phyloP scores from a whole-genome alignment of 2,113 vertebrate genomes.

The Orthochromis indermauri region DNA sequence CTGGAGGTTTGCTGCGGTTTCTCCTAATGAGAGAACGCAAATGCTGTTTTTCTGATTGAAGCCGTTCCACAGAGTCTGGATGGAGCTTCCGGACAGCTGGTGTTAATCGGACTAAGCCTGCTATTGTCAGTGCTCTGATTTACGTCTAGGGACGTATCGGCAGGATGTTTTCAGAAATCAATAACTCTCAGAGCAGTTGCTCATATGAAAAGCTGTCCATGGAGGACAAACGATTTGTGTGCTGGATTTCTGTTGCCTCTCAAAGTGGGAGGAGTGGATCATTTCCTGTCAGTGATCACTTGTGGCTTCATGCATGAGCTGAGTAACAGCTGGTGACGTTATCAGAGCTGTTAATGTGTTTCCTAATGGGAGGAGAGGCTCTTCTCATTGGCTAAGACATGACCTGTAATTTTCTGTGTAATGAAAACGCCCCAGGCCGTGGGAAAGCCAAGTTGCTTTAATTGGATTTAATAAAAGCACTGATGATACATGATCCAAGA shows the following conservation, averaged over 20 bases:
- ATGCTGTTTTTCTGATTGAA: neutral
- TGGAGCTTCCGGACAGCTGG: neutral
- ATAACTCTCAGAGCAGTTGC: neutral
- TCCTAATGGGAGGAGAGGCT: neutral
- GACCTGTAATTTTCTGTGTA: neutral
- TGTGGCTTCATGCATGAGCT: neutral
- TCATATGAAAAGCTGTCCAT: neutral
- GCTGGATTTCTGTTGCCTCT: neutral
- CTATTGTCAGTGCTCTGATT: neutral
- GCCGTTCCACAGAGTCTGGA: neutral
- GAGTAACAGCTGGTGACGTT: conserved; percentile 11
- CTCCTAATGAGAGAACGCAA: conserved; percentile 7
- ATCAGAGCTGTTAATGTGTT: neutral
- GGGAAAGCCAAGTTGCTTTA: neutral
- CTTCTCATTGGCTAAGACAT: neutral
- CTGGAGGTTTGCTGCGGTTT: neutral
- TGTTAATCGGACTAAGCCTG: neutral
- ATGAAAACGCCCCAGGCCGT: neutral
- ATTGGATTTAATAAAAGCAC: neutral
- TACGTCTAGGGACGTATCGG: neutral
- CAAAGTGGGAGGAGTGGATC: neutral
- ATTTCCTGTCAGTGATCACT: neutral
- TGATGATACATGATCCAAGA: neutral
- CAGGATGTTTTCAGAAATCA: neutral
- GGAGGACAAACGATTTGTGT: neutral